These are phyloP conservation scores for Quadroppia sp. DNA, from an alignment of 2,888 invertebrate genomes.

Conservation along the genomic window DNA sequence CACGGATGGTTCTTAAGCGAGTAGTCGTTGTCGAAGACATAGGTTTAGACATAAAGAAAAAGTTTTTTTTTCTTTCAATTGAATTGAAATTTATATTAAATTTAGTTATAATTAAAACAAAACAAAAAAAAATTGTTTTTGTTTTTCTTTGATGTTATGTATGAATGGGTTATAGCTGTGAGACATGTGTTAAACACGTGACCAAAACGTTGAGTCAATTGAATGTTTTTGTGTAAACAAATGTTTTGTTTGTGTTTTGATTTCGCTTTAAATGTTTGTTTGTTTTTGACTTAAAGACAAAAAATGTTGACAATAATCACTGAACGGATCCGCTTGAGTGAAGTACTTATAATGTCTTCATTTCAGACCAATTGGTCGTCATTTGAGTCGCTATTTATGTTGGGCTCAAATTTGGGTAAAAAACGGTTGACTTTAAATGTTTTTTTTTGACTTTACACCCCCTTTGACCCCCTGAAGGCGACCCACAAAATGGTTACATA, in stretches of 20 bases:
- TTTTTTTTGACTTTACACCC: background rate
- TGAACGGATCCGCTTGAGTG: background rate
- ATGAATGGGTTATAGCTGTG: too few species aligned
- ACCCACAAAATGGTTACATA: slow-evolving; percentile 10
- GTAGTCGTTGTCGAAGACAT: too few species aligned
- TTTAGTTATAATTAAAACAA: too few species aligned
- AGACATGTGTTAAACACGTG: too few species aligned
- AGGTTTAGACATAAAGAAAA: too few species aligned
- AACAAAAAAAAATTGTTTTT: too few species aligned
- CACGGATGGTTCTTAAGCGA: slow-evolving; percentile 12
- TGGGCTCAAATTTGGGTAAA: slow-evolving; percentile 12
- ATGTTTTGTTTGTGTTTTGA: background rate
- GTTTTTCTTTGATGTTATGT: too few species aligned
- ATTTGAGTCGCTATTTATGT: background rate
- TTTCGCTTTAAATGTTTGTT: background rate
- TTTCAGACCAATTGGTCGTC: background rate
- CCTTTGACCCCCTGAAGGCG: background rate
- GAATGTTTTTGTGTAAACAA: background rate
- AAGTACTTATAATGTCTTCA: background rate
- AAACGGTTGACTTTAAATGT: background rate
- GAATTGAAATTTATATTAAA: too few species aligned
- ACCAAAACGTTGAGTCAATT: too few species aligned
- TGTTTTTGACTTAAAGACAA: background rate
- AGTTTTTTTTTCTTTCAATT: too few species aligned
- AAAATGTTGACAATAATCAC: background rate